Conservation (phyloP, 2,888 invertebrate species). For the Chymomyza procnemis region DNA sequence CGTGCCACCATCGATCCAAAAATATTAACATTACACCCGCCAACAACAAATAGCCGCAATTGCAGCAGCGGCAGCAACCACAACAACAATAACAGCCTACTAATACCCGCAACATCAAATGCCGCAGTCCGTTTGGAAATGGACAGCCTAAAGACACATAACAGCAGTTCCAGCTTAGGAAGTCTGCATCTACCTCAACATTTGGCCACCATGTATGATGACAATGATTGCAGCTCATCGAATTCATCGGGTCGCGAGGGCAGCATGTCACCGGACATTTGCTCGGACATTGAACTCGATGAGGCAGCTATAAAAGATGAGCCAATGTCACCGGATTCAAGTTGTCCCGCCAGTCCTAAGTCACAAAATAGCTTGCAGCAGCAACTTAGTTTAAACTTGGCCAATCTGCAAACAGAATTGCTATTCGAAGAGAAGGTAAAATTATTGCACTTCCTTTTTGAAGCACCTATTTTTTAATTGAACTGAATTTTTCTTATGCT, state of each 20-base stretch:
- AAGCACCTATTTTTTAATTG: neutral
- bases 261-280: constrained; percentile 73
- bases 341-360: constrained; percentile 84
- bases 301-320: constrained; percentile 85
- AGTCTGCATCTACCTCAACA: constrained; percentile 73
- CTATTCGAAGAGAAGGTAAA: constrained; percentile 83
- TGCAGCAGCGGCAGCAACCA: too few species aligned
- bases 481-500: neutral
- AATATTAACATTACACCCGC: constrained; percentile 63
- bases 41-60: constrained; percentile 48
- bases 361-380: constrained; percentile 55
- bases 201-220: constrained; percentile 56
- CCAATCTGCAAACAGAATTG: constrained; percentile 80
- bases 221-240: constrained; percentile 63
- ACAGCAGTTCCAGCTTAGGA: constrained; percentile 49
- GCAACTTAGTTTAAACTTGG: constrained; percentile 73
- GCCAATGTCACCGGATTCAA: constrained; percentile 86
- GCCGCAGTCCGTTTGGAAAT: constrained; percentile 26
- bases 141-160: constrained; percentile 42
- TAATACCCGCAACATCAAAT: constrained; percentile 26
- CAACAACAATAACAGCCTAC: constrained; percentile 15
- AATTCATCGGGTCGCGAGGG: constrained; percentile 64
- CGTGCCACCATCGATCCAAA: constrained; percentile 71
- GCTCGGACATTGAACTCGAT: constrained; percentile 78
- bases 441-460: neutral